Base-by-base conservation (phyloP, 2,888 invertebrate species). In the Meta bourneti region DNA sequence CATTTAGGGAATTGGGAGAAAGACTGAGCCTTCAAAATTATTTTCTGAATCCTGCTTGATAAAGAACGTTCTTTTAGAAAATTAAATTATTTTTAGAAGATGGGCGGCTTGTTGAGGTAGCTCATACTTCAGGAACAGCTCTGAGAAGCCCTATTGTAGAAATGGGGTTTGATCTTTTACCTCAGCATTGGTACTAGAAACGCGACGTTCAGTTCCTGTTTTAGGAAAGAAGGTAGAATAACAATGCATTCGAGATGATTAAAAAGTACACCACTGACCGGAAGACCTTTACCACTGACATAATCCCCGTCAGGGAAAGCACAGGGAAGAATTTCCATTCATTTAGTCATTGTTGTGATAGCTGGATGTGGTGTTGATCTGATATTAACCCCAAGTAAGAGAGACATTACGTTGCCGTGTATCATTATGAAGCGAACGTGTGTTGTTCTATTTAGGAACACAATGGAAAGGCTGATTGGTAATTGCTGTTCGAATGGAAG, bases 191-290 rank as follows among this genome's bases (percentile, higher is more conserved):
- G 81, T 48, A 70, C 48, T 7, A 20, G 52, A 85, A 85, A 78
- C 86, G 79, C 79, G 79, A 87, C 34, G 86, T 79, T 71, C 70
- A 87, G 86, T 87, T 87, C 86, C 86, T 87, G 86, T 71, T 87
- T 71, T 78, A 51, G n/a, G 20, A n/a, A 16, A 72, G 48, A 9
- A 49, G 71, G 34, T 20, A 2, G 20, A 11, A 20, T 61, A 61
- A 9, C 61, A 61, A 61, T 61, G 13, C 61, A 11, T 5, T 16
- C 8, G 61, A 61, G 11, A 61, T 34, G 34, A 34, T 4, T 2
- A 34, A 34, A 34, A 34, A 4, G 34, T 34, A 34, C 34, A 34
- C 34, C 34, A 34, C 34, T 34, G 34, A 34, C 34, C 34, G 4
- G 34, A 34, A 34, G 34, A 4, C 34, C 34, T 34, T 34, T 34